A percentile compares a stretch with the other conserved stretches of the same genome.
phyloP scores from a whole-genome alignment of 2,888 invertebrate species.

The Zaprionus bogoriensis region DNA sequence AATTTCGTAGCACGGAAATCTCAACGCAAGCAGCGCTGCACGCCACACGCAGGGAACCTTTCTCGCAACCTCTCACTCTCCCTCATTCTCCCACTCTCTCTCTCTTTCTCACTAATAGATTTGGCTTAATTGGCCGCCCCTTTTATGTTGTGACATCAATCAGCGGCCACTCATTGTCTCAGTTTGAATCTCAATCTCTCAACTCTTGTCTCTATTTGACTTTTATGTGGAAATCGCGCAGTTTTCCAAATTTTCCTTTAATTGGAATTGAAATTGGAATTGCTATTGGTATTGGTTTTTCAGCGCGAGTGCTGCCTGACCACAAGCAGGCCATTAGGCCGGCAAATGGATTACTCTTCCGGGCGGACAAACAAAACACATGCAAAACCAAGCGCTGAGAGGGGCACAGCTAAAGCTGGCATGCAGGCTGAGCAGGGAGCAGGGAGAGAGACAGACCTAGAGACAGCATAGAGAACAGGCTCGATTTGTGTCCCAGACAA shows the following conservation, averaged over 20 bases:
- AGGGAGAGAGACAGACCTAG: neutral
- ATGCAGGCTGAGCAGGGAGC: neutral
- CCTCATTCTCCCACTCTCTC: neutral
- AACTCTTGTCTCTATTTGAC: neutral
- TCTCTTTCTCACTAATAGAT: conserved; percentile 53
- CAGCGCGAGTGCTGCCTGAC: conserved; percentile 17
- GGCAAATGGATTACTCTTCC: conserved; percentile 47
- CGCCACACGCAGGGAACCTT: conserved; percentile 38
- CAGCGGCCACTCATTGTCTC: conserved; percentile 57
- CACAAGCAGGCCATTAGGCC: conserved; percentile 67
- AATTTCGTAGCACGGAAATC: conserved; percentile 48
- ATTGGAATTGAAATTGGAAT: neutral
- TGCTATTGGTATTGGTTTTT: too few species aligned
- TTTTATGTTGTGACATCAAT: conserved; percentile 74
- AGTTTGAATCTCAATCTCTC: conserved; percentile 7
- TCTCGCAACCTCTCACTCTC: neutral
- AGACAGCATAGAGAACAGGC: neutral
- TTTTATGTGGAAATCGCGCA: neutral
- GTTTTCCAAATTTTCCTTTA: neutral
- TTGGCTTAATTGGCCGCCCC: conserved; percentile 72
- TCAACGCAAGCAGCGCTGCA: neutral
- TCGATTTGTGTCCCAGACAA: conserved; percentile 44
- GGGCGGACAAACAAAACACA: conserved; percentile 37
- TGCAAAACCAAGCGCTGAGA: conserved; percentile 17
- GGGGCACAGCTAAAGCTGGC: neutral